Percentiles rank a stretch among this genome's conserved stretches.
Evolutionary conservation across 2,888 invertebrate species (phyloP).

Genomic region (Pyrgus malvae): DNA sequence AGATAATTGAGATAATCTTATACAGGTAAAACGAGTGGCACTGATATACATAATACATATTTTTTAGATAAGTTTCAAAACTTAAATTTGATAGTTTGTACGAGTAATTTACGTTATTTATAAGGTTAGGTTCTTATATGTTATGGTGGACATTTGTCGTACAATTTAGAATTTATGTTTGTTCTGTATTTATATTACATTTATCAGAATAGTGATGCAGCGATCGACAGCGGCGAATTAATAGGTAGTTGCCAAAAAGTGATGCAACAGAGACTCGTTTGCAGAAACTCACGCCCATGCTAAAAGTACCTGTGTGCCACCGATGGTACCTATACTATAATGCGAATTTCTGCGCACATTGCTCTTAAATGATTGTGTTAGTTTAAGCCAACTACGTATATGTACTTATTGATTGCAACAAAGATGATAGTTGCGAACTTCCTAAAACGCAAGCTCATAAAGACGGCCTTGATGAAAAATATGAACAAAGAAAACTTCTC

Average conservation of each 20-base stretch:
- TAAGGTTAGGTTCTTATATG: too few relatives aligned
- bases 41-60: too few relatives aligned
- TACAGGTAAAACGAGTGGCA: too few relatives aligned
- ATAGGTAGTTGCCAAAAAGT: conserved; percentile 21
- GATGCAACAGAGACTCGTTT: conserved; percentile 14
- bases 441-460: conserved; percentile 8
- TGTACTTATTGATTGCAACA: conserved; percentile 10
- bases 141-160: not conserved
- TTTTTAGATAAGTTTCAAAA: too few relatives aligned
- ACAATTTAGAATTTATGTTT: not conserved
- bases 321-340: not conserved
- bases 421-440: conserved; percentile 10
- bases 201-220: conserved; percentile 3
- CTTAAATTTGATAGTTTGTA: too few relatives aligned
- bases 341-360: conserved; percentile 21
- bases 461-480: conserved; percentile 16
- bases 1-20: not conserved
- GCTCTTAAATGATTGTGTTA: conserved; percentile 21
- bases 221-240: conserved; percentile 15
- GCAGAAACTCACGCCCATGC: conserved; percentile 10
- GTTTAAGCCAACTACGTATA: conserved; percentile 22
- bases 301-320: conserved; percentile 9
- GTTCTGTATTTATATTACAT: not conserved
- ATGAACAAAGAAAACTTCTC: conserved; percentile 14
- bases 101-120: too few relatives aligned